phyloP scores from a whole-genome alignment of 2,797 vertebrate species.

The Lophius americanus region DNA sequence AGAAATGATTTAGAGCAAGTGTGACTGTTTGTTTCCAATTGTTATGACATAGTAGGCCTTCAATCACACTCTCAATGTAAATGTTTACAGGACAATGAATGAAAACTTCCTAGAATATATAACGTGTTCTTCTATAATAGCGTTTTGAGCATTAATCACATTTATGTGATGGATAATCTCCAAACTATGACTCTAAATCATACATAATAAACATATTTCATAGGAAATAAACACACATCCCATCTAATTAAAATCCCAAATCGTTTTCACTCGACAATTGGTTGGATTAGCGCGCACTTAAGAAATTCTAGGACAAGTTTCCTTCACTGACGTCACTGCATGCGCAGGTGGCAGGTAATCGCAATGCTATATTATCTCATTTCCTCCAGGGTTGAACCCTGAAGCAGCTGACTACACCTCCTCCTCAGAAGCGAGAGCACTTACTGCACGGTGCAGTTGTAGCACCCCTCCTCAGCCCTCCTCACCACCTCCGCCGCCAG shows the following conservation, averaged over 20 bases:
- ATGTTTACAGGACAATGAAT: neutral
- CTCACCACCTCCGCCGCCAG: constrained; percentile 28
- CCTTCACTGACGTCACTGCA: constrained; percentile 65
- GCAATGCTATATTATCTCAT: constrained; percentile 18
- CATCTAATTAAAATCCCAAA: neutral
- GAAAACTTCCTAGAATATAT: neutral
- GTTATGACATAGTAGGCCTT: neutral
- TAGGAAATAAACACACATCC: constrained; percentile 1
- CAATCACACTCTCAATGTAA: neutral
- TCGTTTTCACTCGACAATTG: neutral
- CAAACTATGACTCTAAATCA: neutral
- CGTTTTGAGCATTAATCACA: neutral
- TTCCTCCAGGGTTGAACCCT: constrained; percentile 31
- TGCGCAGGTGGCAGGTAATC: constrained; percentile 72
- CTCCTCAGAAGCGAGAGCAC: constrained; percentile 14
- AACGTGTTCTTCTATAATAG: neutral
- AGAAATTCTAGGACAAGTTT: constrained; percentile 54
- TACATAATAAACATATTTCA: constrained; percentile 9
- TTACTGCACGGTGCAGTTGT: constrained; percentile 65
- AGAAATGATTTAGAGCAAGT: constrained; percentile 18
- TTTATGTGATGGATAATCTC: constrained; percentile 1
- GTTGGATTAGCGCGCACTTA: neutral
- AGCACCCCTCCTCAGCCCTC: constrained; percentile 45
- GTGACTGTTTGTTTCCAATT: constrained; percentile 6
- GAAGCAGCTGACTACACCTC: constrained; percentile 53